Evolutionary conservation across 2,113 vertebrate genomes (phyloP).

Genomic region (Clarias macrocephalus): DNA sequence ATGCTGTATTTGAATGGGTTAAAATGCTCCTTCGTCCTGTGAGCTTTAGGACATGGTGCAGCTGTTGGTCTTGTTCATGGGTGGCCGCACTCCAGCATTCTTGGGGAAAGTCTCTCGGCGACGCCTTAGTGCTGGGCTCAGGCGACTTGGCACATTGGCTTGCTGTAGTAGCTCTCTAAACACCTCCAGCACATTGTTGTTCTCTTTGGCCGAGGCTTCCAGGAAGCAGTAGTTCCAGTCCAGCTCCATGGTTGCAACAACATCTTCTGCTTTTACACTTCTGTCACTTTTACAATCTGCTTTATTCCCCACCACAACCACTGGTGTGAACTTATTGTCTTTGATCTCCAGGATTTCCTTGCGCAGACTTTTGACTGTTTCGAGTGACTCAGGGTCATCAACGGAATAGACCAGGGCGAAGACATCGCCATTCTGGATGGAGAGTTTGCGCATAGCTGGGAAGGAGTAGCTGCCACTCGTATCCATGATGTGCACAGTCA

Average conservation of each 20-base stretch:
- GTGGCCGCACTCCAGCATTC: slow-evolving; percentile 73
- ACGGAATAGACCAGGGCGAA: slow-evolving; percentile 87
- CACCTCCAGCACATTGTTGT: slow-evolving; percentile 84
- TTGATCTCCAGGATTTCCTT: slow-evolving; percentile 90
- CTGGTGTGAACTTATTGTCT: slow-evolving; percentile 83
- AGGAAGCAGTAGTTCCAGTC: slow-evolving; percentile 89
- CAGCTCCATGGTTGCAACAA: slow-evolving; percentile 81
- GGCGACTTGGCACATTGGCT: slow-evolving; percentile 78
- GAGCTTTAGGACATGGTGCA: slow-evolving; percentile 78
- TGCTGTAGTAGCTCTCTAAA: slow-evolving; percentile 87
- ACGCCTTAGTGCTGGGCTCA: slow-evolving; percentile 80
- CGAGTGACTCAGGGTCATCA: slow-evolving; percentile 83
- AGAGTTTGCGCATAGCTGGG: slow-evolving; percentile 89
- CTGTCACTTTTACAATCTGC: slow-evolving; percentile 70
- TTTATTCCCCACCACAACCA: slow-evolving; percentile 90
- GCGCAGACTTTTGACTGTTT: slow-evolving; percentile 79
- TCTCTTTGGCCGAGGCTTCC: slow-evolving; percentile 87
- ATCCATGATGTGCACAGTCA: slow-evolving; percentile 88
- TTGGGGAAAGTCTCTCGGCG: slow-evolving; percentile 87
- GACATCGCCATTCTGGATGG: slow-evolving; percentile 86
- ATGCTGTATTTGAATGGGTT: slow-evolving; percentile 10
- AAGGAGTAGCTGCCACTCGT: slow-evolving; percentile 92
- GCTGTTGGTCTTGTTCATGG: slow-evolving; percentile 95
- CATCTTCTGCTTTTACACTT: slow-evolving; percentile 74
- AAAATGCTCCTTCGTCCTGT: background rate